Evolutionary conservation across 2,113 vertebrate genomes (phyloP), one percentile per base, ranked within the genome.

Genomic region (Platysternon megacephalum): DNA sequence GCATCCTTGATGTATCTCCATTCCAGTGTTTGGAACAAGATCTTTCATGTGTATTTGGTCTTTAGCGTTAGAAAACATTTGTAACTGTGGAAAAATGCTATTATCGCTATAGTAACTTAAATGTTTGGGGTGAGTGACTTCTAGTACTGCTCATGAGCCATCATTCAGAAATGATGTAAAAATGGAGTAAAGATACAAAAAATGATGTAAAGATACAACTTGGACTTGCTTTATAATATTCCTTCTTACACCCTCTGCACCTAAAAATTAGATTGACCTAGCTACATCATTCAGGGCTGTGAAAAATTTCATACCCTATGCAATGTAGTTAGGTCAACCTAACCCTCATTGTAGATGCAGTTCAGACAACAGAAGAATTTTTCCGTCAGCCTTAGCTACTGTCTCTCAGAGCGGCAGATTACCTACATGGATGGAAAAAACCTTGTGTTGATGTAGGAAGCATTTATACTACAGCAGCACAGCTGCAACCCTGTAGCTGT

Each of bases 81-180:
- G 17, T 84, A 74, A 5, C 84, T 89, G 55, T 55, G 85, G 95
- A 94, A 92, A 94, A 96, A 97, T 93, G 88, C 84, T 90, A 95
- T 88, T 51, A 51, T 94, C 86, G 78, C 35, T 80, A 91, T 11
- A 49, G 79, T 92, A 92, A 90, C 74, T 94, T 94, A 86, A 82
- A 81, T 17, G 74, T 46, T 78, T 46, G 12, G 6, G 24, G 42
- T 26, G 42, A 78, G 74, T 17, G 42, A 46, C 39, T 44, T 78
- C 74, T 24, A 78, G 74, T 14, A 95, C 92, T 91, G 79, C 22
- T 93, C 39, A 6, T 17, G 49, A 89, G 93, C 95, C 92, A 93
- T n/a, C 95, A 91, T 91, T 91, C 87, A 94, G 32, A 85, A 84
- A 94, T 86, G 89, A 97, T 83, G 88, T 88, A 91, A 96, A 96